These are phyloP conservation scores for Rhipidura dahli DNA, from an alignment of 2,113 vertebrate genomes.

Conservation along the genomic window DNA sequence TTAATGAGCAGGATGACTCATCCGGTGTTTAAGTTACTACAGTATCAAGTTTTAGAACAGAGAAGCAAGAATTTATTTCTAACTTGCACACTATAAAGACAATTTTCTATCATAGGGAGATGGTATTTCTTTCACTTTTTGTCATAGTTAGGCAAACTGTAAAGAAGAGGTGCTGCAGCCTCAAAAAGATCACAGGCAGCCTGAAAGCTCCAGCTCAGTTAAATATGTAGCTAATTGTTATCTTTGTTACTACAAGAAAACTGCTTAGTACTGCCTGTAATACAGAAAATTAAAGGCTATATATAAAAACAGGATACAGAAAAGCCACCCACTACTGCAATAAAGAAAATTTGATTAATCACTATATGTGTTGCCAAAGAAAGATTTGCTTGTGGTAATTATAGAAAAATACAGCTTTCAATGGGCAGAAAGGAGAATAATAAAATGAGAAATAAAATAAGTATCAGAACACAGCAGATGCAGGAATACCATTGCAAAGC, in stretches of 20 bases:
- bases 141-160: background rate
- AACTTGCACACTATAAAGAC: background rate
- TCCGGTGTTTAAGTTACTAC: background rate
- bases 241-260: background rate
- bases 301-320: background rate
- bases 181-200: background rate
- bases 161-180: background rate
- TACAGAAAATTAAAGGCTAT: constrained; percentile 23
- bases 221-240: constrained; percentile 1
- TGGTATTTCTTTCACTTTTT: background rate
- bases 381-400: constrained; percentile 23
- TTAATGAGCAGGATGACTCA: background rate
- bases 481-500: background rate
- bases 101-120: background rate
- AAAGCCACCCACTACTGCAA: background rate
- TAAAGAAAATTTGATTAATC: background rate
- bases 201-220: background rate
- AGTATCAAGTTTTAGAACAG: background rate
- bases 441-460: constrained; percentile 4
- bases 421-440: background rate
- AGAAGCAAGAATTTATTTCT: background rate
- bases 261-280: background rate
- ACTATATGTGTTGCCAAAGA: background rate
- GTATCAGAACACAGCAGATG: background rate
- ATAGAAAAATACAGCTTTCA: constrained; percentile 37